Conservation (phyloP, 2,113 vertebrate species). For the Tympanuchus pallidicinctus region DNA sequence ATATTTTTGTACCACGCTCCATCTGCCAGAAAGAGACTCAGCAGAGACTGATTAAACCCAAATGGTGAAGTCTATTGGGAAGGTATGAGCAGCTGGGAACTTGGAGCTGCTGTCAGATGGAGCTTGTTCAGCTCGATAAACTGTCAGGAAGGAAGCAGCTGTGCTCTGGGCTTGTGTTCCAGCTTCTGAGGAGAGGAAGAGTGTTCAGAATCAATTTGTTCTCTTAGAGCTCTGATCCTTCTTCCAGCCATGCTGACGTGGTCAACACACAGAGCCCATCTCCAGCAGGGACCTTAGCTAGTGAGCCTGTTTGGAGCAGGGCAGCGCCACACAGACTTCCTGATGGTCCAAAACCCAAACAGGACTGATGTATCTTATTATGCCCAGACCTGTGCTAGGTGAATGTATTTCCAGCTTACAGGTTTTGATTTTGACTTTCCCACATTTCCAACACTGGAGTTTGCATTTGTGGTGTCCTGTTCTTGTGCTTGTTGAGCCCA, state of each 20-base stretch:
- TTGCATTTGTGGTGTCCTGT: neutral
- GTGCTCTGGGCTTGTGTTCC: neutral
- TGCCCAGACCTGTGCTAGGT: neutral
- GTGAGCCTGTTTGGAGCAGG: neutral
- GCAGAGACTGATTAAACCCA: neutral
- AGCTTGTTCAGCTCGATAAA: neutral
- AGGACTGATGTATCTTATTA: neutral
- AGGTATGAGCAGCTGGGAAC: neutral
- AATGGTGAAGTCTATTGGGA: neutral
- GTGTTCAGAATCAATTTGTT: neutral
- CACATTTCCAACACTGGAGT: neutral
- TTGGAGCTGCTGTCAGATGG: neutral
- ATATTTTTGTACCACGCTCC: neutral
- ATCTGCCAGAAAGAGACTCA: neutral
- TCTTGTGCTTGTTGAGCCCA: neutral
- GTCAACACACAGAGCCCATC: neutral
- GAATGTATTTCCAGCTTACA: neutral
- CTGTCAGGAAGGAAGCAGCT: neutral
- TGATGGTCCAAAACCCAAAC: neutral
- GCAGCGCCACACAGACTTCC: neutral
- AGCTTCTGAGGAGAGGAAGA: neutral
- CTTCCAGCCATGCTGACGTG: neutral
- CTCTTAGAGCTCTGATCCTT: neutral
- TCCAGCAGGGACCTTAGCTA: neutral
- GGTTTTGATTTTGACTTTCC: neutral